A percentile compares a stretch with the other conserved stretches of the same genome.
Conservation (phyloP, 2,113 vertebrate species). For the Pithys albifrons region DNA sequence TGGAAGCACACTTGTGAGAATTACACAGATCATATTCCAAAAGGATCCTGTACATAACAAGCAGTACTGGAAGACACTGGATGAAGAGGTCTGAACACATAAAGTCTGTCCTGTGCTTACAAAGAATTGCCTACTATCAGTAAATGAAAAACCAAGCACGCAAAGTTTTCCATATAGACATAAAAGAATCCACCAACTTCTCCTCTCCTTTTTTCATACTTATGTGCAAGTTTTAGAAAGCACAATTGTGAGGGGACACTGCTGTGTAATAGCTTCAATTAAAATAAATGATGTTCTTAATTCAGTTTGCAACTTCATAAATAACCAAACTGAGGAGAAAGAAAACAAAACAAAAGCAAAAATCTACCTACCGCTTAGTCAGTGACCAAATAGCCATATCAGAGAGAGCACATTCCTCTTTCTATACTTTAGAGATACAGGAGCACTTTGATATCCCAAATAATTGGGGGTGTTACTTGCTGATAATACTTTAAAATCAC, state of each 20-base stretch:
- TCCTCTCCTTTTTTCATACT: background rate
- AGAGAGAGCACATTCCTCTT: background rate
- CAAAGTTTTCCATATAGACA: background rate
- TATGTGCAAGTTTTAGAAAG: background rate
- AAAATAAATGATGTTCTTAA: background rate
- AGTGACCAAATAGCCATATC: background rate
- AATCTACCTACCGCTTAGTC: background rate
- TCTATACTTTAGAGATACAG: background rate
- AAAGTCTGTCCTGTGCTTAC: background rate
- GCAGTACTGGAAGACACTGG: background rate
- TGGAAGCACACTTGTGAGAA: background rate
- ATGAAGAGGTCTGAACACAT: background rate
- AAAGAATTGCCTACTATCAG: background rate
- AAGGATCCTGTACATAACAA: background rate
- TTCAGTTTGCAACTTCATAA: background rate
- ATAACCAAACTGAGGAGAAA: background rate
- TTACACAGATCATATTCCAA: background rate
- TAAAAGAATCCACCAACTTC: background rate
- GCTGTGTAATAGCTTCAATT: background rate
- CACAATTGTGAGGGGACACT: background rate
- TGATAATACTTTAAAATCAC: background rate
- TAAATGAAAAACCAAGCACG: background rate
- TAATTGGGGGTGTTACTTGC: background rate
- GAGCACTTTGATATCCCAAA: background rate
- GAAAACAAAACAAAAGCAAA: background rate